A percentile compares a stretch with the other conserved stretches of the same genome.
These are phyloP conservation scores for Melanotaenia nigrans DNA, from an alignment of 2,797 vertebrate genomes.

Conservation along the genomic window DNA sequence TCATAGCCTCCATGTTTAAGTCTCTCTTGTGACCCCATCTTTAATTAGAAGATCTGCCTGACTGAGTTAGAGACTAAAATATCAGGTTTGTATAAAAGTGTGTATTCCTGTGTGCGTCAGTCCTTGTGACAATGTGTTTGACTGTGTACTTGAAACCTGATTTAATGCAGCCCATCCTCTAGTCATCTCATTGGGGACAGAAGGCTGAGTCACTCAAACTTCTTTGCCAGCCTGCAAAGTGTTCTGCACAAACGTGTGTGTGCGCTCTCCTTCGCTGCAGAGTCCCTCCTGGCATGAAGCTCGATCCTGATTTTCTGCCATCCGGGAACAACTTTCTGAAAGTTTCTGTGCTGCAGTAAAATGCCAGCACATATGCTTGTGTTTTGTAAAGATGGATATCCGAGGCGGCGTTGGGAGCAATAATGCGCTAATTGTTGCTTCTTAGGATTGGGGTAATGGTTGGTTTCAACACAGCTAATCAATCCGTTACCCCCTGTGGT, in stretches of 20 bases:
- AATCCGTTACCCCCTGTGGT: slow-evolving; percentile 13
- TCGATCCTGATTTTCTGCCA: slow-evolving; percentile 22
- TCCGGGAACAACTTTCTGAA: slow-evolving; percentile 11
- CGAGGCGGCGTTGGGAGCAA: background rate
- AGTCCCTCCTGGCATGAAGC: slow-evolving; percentile 6
- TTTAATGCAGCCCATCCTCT: slow-evolving; percentile 27
- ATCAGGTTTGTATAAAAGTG: slow-evolving; percentile 18
- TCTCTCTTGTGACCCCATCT: slow-evolving; percentile 61
- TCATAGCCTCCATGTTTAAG: slow-evolving; percentile 58
- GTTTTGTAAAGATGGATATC: slow-evolving; percentile 32
- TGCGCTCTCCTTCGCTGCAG: background rate
- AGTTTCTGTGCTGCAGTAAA: slow-evolving; percentile 22
- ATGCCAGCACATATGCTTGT: background rate
- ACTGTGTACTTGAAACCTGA: slow-evolving; percentile 1
- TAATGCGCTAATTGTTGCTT: slow-evolving; percentile 31
- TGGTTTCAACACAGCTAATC: slow-evolving; percentile 40
- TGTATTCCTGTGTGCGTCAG: background rate
- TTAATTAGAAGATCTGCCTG: slow-evolving; percentile 66
- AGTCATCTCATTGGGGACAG: slow-evolving; percentile 32
- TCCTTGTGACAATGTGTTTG: slow-evolving; percentile 19
- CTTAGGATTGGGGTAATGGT: slow-evolving; percentile 29
- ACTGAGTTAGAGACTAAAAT: slow-evolving; percentile 11
- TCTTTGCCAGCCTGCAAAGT: slow-evolving; percentile 21
- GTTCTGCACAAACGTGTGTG: slow-evolving; percentile 1
- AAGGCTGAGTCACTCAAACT: slow-evolving; percentile 41